Conservation (phyloP, 2,113 vertebrate species). For the Parotia lawesii region DNA sequence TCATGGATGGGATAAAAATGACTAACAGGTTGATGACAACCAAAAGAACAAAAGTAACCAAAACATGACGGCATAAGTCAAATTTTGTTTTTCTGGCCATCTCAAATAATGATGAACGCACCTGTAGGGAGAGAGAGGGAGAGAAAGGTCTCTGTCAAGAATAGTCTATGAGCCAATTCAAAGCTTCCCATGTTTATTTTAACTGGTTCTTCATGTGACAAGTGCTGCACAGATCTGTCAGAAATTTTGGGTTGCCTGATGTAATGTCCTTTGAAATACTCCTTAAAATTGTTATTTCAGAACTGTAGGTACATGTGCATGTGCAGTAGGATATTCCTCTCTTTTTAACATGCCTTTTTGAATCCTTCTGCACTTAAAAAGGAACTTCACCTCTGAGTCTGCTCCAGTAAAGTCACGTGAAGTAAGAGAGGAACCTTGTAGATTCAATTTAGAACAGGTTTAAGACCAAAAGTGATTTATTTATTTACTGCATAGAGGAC, state of each 20-base stretch:
- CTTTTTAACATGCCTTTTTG: not conserved
- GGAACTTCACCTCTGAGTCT: not conserved
- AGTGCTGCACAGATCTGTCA: not conserved
- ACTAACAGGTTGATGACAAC: conserved; percentile 74
- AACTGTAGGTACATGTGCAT: not conserved
- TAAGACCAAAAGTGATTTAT: not conserved
- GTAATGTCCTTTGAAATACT: not conserved
- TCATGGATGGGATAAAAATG: conserved; percentile 80
- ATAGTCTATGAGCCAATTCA: not conserved
- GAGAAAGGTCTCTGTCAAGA: not conserved
- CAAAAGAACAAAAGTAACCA: conserved; percentile 73
- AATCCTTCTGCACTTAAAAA: not conserved
- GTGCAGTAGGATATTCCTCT: not conserved
- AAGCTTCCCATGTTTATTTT: not conserved
- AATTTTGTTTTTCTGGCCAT: conserved; percentile 77
- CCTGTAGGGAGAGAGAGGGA: conserved; percentile 53
- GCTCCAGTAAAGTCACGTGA: not conserved
- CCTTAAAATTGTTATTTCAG: not conserved
- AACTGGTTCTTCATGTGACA: not conserved
- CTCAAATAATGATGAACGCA: conserved; percentile 78
- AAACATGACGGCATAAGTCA: conserved; percentile 64
- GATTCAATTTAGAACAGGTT: not conserved
- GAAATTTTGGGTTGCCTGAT: not conserved
- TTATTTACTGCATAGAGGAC: not conserved
- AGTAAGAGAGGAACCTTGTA: not conserved